Evolutionary conservation across 2,888 invertebrate species (phyloP), one percentile per base, ranked within the genome.

Genomic region (Asteroscopus sphinx): DNA sequence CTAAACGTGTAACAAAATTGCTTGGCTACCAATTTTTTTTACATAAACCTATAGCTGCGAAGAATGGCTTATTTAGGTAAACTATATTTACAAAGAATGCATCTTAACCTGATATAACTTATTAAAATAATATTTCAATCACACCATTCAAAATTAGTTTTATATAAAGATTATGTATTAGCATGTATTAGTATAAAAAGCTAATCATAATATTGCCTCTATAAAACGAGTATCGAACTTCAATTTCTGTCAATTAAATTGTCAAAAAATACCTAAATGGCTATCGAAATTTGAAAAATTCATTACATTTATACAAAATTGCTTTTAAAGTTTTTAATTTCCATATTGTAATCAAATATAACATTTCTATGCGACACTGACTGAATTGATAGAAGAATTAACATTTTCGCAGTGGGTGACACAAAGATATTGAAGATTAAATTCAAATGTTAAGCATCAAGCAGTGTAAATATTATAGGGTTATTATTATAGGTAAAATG

Each of bases 321-420:
- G 15, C 41, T 54, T 60, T 37, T 30, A 16, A 59, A 55, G 42
- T 73, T 46, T 39, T 48, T 63, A 30, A 55, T 72, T 69, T 52
- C 66, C 67, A 72, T 73, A 72, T 39, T 46, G 47, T 59, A 67
- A 70, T 70, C 40, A 40, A 17, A 60, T 73, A 42, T 49, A 57
- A 41, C 48, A 51, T 52, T 61, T 53, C 52, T 68, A 65, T 48
- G 41, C 11, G 39, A 39, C 53, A 47, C 25, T 47, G 8, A 42
- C 53, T 54, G 37, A 39, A 39, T 42, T 15, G 21, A 48, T 48
- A 33, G 26, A 40, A 35, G 52, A 56, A 73, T 52, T 44, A 56
- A 37, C 69, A 58, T 71, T 68, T 73, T 56, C 57, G 54, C 73
- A 61, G 66, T 69, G 60, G 72, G 71, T 45, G 49, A 52, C 45